Conservation (phyloP, 2,113 vertebrate genomes). For the Trachemys scripta region DNA sequence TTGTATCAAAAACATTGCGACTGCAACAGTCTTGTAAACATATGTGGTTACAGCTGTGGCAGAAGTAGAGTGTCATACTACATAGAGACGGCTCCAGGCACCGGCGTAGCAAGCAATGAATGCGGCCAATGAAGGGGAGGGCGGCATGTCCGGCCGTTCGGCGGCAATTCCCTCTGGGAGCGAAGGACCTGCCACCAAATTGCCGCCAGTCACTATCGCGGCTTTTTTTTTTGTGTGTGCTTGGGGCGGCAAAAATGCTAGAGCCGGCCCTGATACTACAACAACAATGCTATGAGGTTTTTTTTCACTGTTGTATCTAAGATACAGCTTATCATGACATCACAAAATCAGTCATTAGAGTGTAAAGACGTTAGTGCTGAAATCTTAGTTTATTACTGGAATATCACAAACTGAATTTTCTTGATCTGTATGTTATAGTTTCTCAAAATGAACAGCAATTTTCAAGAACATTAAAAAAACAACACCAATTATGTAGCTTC, state of each 20-base stretch:
- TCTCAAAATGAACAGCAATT: neutral
- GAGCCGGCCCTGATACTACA: neutral
- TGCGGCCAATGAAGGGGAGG: too few species aligned
- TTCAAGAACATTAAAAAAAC: neutral
- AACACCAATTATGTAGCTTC: neutral
- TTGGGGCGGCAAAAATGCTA: too few species aligned
- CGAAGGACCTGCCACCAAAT: too few species aligned
- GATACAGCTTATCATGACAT: accelerated
- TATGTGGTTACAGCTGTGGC: neutral
- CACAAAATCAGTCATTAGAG: neutral
- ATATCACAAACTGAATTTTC: neutral
- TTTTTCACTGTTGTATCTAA: neutral
- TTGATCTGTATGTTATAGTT: neutral
- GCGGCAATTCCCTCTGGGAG: too few species aligned
- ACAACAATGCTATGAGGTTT: accelerated
- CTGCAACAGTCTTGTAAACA: accelerated
- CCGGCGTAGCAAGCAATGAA: too few species aligned
- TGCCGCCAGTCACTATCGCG: too few species aligned
- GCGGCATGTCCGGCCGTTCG: too few species aligned
- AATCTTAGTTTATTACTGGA: neutral
- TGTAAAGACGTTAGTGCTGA: neutral
- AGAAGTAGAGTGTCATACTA: neutral
- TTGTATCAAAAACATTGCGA: neutral
- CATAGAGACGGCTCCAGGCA: too few species aligned
- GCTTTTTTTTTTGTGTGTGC: too few species aligned